Base-by-base conservation (phyloP, 2,113 vertebrate genomes). In the Gymnarchus niloticus region DNA sequence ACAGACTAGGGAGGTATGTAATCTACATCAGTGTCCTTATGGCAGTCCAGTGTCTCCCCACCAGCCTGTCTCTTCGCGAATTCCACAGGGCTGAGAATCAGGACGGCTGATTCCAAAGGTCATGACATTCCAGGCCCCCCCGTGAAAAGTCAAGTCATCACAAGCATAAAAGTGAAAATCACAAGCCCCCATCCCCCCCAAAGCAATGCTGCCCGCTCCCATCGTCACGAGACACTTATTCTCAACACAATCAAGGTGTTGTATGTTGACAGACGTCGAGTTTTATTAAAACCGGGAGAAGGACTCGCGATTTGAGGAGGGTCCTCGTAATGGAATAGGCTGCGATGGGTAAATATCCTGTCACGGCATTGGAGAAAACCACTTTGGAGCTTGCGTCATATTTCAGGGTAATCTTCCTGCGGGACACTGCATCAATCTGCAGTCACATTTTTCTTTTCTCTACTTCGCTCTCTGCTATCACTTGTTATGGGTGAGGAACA, bases 401-500 rank as follows among this genome's bases (percentile, higher is more conserved):
- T 82, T 90, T 87, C 89, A 90, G 73, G n/a, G 86, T 89, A 92
- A 89, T 91, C 91, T 93, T 91, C 93, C 93, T 92, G 51, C 10
- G 28, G 78, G 86, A 86, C 65, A 76, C 65, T 25, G 41, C 93
- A 95, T 95, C 94, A 94, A 91, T 92, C 90, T 93, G 93, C 93
- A 92, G 92, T 89, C 91, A 92, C 92, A 92, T 94, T 94, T 21
- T 21, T 5, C 12, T 21, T 21, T 5, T 10, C 33, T 1, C 14
- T 2, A 56, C 91, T 93, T 94, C 94, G 93, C 92, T 94, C 92
- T 94, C 92, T 89, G 90, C 92, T 89, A 90, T 94, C 92, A 94
- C 90, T 94, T 94, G 95, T 96, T 94, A 96, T 94, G 92, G 91
- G 91, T 90, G 88, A 90, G 93, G 93, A 91, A 90, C 92, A 93